Conservation (phyloP, 2,888 invertebrate species). For the Scaeva pyrastri region DNA sequence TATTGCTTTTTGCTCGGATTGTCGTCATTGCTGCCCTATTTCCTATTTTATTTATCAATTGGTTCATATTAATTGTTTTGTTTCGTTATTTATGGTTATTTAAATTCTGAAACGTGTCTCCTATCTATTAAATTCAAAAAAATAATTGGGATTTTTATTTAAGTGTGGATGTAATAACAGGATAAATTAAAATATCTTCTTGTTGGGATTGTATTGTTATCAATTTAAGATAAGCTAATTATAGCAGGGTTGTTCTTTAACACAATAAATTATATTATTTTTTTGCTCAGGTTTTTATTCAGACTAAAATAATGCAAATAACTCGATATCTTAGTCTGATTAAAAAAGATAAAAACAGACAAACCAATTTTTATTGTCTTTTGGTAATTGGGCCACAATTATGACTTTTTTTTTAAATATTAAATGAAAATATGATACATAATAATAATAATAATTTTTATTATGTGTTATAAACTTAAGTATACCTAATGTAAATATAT, state of each 20-base stretch:
- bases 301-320: not conserved
- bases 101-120: not conserved
- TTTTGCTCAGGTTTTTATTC: not conserved
- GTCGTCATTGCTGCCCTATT: conserved; percentile 42
- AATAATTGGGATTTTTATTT: not conserved
- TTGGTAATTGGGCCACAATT: too few relatives aligned
- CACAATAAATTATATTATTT: not conserved
- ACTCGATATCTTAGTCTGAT: too few relatives aligned
- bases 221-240: conserved; percentile 1
- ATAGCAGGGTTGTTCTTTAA: not conserved
- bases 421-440: too few relatives aligned
- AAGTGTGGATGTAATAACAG: not conserved
- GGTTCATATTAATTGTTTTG: conserved; percentile 26
- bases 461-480: too few relatives aligned
- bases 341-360: too few relatives aligned
- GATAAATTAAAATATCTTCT: conserved; percentile 1
- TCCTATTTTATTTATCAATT: conserved; percentile 43
- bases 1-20: not conserved
- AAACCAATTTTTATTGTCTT: too few relatives aligned
- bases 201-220: not conserved
- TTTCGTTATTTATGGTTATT: conserved; percentile 34
- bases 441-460: too few relatives aligned
- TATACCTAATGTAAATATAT: too few relatives aligned
- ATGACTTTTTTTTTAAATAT: too few relatives aligned
- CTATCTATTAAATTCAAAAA: not conserved